A percentile compares a stretch with the other conserved stretches of the same genome.
Evolutionary conservation across 1,140 invertebrate genomes (phyloP).

Genomic region (Wasmannia auropunctata): DNA sequence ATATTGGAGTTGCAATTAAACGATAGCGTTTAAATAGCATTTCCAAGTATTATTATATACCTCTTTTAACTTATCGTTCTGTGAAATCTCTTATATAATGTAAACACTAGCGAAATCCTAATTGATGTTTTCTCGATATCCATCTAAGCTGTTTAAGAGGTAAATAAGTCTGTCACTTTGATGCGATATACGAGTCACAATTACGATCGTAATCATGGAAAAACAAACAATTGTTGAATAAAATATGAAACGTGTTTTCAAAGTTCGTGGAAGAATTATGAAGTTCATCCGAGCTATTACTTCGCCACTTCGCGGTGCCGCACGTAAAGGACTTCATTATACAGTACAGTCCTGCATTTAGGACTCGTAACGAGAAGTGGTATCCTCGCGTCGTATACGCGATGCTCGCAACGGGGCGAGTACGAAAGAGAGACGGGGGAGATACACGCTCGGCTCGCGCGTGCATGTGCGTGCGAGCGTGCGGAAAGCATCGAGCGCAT

Average conservation of each 20-base stretch:
- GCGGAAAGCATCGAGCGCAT: constrained; percentile 68
- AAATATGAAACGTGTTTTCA: background rate
- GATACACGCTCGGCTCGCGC: background rate
- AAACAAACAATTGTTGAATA: background rate
- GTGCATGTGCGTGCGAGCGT: background rate
- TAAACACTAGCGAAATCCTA: background rate
- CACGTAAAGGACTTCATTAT: constrained; percentile 3
- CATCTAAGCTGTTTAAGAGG: background rate
- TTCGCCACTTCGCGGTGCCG: background rate
- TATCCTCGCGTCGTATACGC: background rate
- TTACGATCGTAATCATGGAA: background rate
- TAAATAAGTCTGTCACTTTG: background rate
- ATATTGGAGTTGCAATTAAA: background rate
- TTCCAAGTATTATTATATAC: background rate
- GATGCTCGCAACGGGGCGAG: background rate
- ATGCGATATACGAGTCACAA: background rate
- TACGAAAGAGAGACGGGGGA: background rate
- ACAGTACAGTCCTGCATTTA: constrained; percentile 17
- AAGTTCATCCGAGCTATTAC: background rate
- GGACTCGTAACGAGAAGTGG: constrained; percentile 35
- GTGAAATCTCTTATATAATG: background rate
- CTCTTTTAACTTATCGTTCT: background rate
- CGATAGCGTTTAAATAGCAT: background rate
- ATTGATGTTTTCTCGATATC: background rate
- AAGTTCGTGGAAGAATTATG: background rate